Percentiles rank a stretch among this genome's conserved stretches.
Evolutionary conservation across 2,797 vertebrate genomes (phyloP).

Genomic region (Myotis daubentonii): DNA sequence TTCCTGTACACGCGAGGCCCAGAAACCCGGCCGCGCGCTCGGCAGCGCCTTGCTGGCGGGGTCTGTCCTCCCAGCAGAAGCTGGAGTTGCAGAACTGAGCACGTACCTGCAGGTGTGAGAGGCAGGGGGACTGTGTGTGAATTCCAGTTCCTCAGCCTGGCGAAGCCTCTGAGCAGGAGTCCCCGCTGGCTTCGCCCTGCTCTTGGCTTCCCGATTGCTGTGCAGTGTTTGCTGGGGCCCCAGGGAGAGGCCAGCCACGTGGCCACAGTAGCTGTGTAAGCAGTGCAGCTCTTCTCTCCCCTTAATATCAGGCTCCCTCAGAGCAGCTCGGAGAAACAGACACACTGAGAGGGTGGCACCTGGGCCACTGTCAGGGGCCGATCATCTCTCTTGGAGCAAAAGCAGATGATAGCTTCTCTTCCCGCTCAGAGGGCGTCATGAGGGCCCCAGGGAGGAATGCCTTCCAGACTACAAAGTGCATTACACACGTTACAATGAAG

Average conservation of each 20-base stretch:
- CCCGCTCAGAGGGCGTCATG: not conserved
- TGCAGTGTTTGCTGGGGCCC: not conserved
- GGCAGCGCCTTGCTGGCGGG: not conserved
- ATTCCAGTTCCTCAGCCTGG: not conserved
- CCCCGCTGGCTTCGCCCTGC: rapidly evolving
- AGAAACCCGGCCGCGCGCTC: constrained; percentile 15
- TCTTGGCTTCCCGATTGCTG: too few relatives aligned
- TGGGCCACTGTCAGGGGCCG: not conserved
- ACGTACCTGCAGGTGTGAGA: not conserved
- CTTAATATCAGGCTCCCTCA: not conserved
- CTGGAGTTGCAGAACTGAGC: not conserved
- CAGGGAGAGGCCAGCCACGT: not conserved
- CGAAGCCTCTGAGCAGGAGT: not conserved
- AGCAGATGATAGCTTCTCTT: not conserved
- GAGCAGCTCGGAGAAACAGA: not conserved
- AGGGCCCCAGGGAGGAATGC: not conserved
- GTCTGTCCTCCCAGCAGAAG: constrained; percentile 31
- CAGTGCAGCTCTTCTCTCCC: not conserved
- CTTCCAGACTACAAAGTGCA: not conserved
- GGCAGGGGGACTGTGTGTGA: not conserved
- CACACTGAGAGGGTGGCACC: not conserved
- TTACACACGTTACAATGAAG: not conserved
- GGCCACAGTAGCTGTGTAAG: not conserved
- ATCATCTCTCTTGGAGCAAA: not conserved
- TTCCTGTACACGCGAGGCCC: not conserved